Base-by-base conservation (phyloP, 2,797 vertebrate genomes). In the Thamnophis elegans region DNA sequence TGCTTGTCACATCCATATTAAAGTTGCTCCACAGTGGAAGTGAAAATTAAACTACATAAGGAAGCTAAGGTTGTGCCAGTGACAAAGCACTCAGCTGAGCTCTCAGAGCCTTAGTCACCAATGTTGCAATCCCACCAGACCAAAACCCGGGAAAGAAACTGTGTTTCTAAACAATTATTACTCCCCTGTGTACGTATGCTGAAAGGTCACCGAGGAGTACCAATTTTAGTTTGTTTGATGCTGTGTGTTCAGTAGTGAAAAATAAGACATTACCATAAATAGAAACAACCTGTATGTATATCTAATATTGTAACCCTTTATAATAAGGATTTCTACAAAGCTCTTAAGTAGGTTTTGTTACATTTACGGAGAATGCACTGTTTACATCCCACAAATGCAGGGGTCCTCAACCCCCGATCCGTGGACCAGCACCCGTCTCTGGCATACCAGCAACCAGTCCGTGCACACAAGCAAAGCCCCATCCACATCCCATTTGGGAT, bases 91-190 rank as follows among this genome's bases (percentile, higher is more conserved):
- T 90, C 89, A 87, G 85, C 60, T 94, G 20, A 89, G 68, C 8
- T 42, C 65, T 88, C 86, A 89, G 90, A 93, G 91, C 12, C 16
- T 73, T 90, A 88, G 58, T 90, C 91, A 90, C 51, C 85, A 93
- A 91, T 25, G 0, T 0, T 59, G 1, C n/a, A 60, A 58, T 92
- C 87, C 58, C 73, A 54, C 8, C 2, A 91, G 10, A 26, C 94
- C 93, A 82, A 14, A 78, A 78, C 51, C 22, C 28, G 51, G 47
- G 14, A 89, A 55, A 62, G 32, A 42, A 85, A 18, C 8, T 12
- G n/a, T 36, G 12, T 54, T 58, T 18, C 60, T 58, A 22, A 85
- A 89, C 26, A 85, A 53, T 28, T 16, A 22, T 51, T 53, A 4
- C 2, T 1, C 56, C 2, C 20, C 32, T 59, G 3, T 55, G 16